These are phyloP conservation scores for Eulemur albifrons DNA, from an alignment of 2,797 vertebrate species.

Conservation along the genomic window DNA sequence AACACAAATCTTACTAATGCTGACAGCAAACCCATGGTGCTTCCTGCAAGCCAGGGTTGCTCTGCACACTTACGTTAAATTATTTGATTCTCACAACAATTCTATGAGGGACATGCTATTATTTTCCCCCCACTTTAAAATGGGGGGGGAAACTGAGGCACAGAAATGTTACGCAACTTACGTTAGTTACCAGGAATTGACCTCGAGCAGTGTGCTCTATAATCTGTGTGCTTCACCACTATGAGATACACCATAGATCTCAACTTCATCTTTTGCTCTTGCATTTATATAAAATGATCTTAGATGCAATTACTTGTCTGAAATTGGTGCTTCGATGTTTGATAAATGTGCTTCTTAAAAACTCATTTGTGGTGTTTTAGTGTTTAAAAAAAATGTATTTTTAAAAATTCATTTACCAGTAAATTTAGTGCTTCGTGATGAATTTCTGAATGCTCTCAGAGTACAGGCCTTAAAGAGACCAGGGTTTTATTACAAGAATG, in stretches of 20 bases:
- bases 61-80: no score
- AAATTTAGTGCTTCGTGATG: neutral
- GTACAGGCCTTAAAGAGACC: neutral
- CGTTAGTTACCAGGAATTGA: neutral
- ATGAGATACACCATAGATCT: neutral
- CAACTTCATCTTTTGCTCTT: neutral
- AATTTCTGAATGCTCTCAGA: neutral
- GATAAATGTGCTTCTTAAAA: constrained; percentile 12
- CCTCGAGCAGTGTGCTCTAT: neutral
- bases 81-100: neutral
- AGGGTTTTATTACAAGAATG: neutral
- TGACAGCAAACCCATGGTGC: fast-evolving
- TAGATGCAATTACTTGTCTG: neutral
- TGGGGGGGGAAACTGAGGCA: neutral
- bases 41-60: no score
- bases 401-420: neutral
- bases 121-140: neutral
- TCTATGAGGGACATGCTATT: neutral
- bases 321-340: neutral
- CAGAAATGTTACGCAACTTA: neutral
- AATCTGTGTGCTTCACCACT: neutral
- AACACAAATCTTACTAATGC: neutral
- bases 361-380: neutral
- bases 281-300: neutral
- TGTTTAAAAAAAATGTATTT: neutral